Evolutionary conservation across 2,113 vertebrate genomes (phyloP).

Genomic region (Phoenicopterus ruber): DNA sequence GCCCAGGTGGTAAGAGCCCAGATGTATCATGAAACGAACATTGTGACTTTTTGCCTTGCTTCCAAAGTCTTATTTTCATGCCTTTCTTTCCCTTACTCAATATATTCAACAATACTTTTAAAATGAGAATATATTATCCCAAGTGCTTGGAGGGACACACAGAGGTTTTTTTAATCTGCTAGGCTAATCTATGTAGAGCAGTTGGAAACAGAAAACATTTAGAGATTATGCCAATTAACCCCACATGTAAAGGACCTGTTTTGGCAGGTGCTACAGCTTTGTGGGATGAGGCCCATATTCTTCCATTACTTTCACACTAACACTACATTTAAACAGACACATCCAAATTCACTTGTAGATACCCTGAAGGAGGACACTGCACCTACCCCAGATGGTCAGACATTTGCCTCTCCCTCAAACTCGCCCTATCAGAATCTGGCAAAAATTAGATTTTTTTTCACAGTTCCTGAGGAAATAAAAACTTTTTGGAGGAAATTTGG

Average conservation of each 20-base stretch:
- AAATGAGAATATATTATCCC: neutral
- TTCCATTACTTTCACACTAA: neutral
- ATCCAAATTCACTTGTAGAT: neutral
- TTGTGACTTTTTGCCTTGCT: neutral
- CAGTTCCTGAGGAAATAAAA: neutral
- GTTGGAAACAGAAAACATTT: neutral
- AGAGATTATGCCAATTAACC: neutral
- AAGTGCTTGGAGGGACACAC: neutral
- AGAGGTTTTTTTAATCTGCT: neutral
- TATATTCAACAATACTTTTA: neutral
- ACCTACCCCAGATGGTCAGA: neutral
- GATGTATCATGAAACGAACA: neutral
- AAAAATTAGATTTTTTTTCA: neutral
- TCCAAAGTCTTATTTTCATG: conserved; percentile 4
- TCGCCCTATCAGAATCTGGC: neutral
- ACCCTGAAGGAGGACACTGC: neutral
- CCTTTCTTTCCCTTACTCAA: neutral
- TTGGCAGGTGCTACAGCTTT: neutral
- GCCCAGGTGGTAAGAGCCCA: conserved; percentile 8
- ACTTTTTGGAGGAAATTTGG: neutral
- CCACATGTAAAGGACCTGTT: neutral
- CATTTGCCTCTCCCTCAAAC: neutral
- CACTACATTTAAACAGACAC: neutral
- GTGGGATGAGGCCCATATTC: neutral
- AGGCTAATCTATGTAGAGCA: neutral